Percentiles rank a stretch among this genome's conserved stretches.
Evolutionary conservation across 1,140 invertebrate genomes (phyloP).

Genomic region (Zaprionus lachaisei): DNA sequence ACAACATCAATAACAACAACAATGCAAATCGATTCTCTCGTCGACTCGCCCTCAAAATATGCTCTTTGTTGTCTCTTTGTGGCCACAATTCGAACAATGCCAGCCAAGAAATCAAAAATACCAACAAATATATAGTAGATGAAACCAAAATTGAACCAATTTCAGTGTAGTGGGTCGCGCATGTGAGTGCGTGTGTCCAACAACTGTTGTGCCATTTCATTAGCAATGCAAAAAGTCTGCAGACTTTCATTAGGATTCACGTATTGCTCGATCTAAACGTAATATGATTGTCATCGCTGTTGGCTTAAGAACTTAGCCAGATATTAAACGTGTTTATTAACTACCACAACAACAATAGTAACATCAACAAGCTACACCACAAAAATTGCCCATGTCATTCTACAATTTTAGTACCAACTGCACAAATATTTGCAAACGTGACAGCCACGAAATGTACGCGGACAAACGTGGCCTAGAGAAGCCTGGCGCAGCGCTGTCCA

Average conservation of each 20-base stretch:
- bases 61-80: slow-evolving; percentile 44
- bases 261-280: slow-evolving; percentile 59
- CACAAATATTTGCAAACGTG: slow-evolving; percentile 76
- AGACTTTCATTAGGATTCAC: slow-evolving; percentile 68
- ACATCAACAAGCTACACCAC: slow-evolving; percentile 19
- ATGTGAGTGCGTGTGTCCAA: slow-evolving; percentile 4
- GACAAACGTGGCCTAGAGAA: slow-evolving; percentile 78
- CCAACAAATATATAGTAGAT: not conserved
- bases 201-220: slow-evolving; percentile 72
- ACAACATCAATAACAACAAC: slow-evolving; percentile 44
- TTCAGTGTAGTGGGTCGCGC: slow-evolving; percentile 7
- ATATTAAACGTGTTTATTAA: slow-evolving; percentile 41
- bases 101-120: slow-evolving; percentile 2
- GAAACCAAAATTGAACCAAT: slow-evolving; percentile 39
- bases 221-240: slow-evolving; percentile 68
- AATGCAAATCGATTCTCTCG: slow-evolving; percentile 75
- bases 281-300: slow-evolving; percentile 43
- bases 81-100: slow-evolving; percentile 61
- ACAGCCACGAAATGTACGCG: slow-evolving; percentile 68
- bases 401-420: slow-evolving; percentile 60
- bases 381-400: slow-evolving; percentile 54
- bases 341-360: slow-evolving; percentile 1
- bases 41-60: slow-evolving; percentile 59
- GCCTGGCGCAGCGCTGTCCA: slow-evolving; percentile 38
- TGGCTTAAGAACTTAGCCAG: slow-evolving; percentile 36